Evolutionary conservation across 1,140 invertebrate genomes (phyloP).

Genomic region (Anadara kagoshimensis): DNA sequence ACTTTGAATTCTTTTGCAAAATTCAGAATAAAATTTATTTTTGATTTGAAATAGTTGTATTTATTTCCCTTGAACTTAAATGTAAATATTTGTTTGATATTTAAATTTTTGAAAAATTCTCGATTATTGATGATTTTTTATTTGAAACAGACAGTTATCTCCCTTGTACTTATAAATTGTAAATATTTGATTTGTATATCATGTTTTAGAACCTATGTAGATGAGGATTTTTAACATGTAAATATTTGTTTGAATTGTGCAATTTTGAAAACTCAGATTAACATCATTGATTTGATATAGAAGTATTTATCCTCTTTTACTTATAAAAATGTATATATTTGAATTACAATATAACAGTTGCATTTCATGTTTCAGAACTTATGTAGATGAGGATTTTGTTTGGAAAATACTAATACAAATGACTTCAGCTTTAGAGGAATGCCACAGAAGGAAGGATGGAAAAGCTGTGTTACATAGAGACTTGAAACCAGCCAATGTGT

Average conservation of each 20-base stretch:
- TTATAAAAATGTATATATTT: too few species aligned
- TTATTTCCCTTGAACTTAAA: too few species aligned
- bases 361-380: conserved; percentile 50
- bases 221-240: conserved; percentile 63
- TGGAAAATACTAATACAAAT: conserved; percentile 72
- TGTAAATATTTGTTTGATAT: neutral
- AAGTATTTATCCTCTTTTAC: too few species aligned
- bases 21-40: neutral
- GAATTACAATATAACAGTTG: neutral
- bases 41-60: neutral
- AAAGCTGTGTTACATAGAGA: conserved; percentile 71
- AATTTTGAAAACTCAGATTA: neutral
- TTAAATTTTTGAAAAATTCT: neutral
- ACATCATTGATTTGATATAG: too few species aligned
- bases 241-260: neutral
- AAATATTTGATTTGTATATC: neutral
- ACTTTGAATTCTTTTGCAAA: neutral
- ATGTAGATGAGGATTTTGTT: conserved; percentile 70
- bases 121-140: neutral
- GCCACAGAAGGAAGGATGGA: conserved; percentile 70
- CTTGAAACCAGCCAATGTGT: conserved; percentile 73
- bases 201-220: conserved; percentile 58
- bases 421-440: conserved; percentile 68
- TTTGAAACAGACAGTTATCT: too few species aligned
- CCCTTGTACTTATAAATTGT: too few species aligned